phyloP scores from a whole-genome alignment of 2,797 vertebrate genomes.

The Manis javanica region DNA sequence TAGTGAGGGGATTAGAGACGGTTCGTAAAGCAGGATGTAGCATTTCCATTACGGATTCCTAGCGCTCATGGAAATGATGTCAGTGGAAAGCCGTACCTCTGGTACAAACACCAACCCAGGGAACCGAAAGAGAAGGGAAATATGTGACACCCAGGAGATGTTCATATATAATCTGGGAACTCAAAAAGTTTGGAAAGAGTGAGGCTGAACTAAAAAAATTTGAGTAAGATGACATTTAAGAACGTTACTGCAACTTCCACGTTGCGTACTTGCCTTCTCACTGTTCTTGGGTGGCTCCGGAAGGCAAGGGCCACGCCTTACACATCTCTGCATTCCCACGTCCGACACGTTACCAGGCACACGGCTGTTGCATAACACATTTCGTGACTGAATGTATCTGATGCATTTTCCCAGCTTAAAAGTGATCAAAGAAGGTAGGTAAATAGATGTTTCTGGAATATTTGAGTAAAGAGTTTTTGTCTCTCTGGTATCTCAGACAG shows the following conservation, averaged over 20 bases:
- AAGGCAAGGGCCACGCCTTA: neutral
- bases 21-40: neutral
- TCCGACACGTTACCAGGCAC: neutral
- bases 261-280: neutral
- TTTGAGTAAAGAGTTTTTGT: neutral
- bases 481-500: constrained; percentile 19
- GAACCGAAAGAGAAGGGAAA: neutral
- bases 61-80: neutral
- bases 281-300: neutral
- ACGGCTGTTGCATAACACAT: neutral
- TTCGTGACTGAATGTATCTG: neutral
- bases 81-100: neutral
- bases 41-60: neutral
- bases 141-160: neutral
- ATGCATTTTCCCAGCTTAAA: neutral
- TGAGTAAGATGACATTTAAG: neutral
- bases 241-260: neutral
- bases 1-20: neutral
- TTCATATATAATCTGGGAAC: neutral
- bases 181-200: neutral
- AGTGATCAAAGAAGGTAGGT: neutral
- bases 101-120: neutral
- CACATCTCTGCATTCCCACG: neutral
- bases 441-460: constrained; percentile 4
- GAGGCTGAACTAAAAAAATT: neutral